A percentile compares a stretch with the other conserved stretches of the same genome.
These are phyloP conservation scores for Sylvicola fuscatus DNA, from an alignment of 2,888 invertebrate genomes.

Conservation along the genomic window DNA sequence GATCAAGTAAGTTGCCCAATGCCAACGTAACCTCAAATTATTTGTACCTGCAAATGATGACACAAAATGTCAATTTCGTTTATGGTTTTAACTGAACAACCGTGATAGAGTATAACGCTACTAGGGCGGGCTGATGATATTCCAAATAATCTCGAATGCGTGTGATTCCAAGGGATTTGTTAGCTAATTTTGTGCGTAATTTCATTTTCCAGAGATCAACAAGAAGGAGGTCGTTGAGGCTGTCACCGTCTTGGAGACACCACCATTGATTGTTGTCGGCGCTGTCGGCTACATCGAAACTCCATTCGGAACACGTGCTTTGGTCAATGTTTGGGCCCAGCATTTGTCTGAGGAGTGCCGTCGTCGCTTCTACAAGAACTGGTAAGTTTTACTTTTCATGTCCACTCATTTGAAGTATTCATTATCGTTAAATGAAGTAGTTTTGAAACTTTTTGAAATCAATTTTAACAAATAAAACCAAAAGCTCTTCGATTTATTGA, in stretches of 20 bases:
- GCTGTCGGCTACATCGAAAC: constrained; percentile 98
- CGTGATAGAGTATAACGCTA: constrained; percentile 10
- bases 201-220: constrained; percentile 64
- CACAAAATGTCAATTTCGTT: constrained; percentile 3
- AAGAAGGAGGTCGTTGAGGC: constrained; percentile 99
- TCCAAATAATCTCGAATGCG: background rate
- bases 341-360: constrained; percentile 97
- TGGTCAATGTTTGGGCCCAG: constrained; percentile 96
- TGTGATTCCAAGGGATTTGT: background rate
- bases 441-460: background rate
- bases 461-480: background rate
- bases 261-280: constrained; percentile 95
- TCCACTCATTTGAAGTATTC: too few relatives aligned
- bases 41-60: constrained; percentile 3
- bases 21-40: constrained; percentile 4
- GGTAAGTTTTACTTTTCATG: constrained; percentile 38
- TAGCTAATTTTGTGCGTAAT: constrained; percentile 4
- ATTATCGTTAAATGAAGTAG: too few relatives aligned
- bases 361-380: constrained; percentile 99
- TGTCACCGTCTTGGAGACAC: constrained; percentile 94
- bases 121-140: constrained; percentile 29
- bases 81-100: constrained; percentile 13
- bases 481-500: constrained; percentile 43
- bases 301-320: constrained; percentile 84
- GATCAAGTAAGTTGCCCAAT: constrained; percentile 66